Evolutionary conservation across 2,113 vertebrate species (phyloP).

Genomic region (Isichthys henryi): DNA sequence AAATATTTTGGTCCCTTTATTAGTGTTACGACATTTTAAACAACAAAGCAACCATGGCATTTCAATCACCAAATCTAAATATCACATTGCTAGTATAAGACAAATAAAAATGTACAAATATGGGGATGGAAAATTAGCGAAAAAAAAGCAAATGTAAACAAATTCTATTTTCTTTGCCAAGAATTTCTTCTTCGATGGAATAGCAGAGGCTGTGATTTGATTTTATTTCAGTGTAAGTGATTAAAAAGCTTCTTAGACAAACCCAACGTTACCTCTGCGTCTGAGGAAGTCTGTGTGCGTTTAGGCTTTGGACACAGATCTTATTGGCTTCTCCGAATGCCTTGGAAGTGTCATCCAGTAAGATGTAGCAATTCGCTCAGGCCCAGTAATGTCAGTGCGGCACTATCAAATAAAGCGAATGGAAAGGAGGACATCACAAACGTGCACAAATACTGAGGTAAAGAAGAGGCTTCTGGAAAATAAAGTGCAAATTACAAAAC

Average conservation of each 20-base stretch:
- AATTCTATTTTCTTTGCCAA: conserved; percentile 29
- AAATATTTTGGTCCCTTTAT: conserved; percentile 69
- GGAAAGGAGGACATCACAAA: neutral
- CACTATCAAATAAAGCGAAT: conserved; percentile 14
- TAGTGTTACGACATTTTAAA: conserved; percentile 66
- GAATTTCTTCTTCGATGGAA: conserved; percentile 6
- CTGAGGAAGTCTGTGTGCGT: neutral
- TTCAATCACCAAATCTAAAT: conserved; percentile 60
- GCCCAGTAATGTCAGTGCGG: conserved; percentile 5
- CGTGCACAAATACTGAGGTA: conserved; percentile 20
- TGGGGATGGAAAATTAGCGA: conserved; percentile 30
- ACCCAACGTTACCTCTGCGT: neutral
- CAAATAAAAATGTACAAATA: conserved; percentile 55
- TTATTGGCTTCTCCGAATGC: neutral
- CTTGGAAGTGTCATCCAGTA: neutral
- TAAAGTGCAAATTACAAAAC: conserved; percentile 25
- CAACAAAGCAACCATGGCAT: conserved; percentile 65
- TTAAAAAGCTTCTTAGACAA: neutral
- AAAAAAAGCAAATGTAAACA: conserved; percentile 26
- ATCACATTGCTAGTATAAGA: conserved; percentile 58
- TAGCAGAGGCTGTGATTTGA: neutral
- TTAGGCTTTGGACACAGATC: neutral
- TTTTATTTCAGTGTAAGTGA: conserved; percentile 31
- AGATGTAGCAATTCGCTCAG: neutral
- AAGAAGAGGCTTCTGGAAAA: neutral